Evolutionary conservation across 2,113 vertebrate genomes (phyloP).

Genomic region (Ptilorrhoa leucosticta): DNA sequence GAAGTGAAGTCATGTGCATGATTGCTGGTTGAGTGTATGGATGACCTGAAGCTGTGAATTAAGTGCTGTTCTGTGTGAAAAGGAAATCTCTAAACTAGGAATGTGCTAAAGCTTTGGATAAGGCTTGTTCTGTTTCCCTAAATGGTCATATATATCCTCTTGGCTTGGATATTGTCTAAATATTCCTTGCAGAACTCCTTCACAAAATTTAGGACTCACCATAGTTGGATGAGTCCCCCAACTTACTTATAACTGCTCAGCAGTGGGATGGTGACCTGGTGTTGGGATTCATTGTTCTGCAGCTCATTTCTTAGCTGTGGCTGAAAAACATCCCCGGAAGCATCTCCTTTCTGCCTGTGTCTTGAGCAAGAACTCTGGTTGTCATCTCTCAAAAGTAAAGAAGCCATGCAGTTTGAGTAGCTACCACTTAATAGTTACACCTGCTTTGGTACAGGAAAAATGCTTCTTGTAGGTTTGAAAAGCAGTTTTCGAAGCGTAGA

Average conservation of each 20-base stretch:
- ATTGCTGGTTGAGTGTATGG: background rate
- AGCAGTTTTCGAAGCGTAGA: background rate
- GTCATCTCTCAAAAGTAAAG: background rate
- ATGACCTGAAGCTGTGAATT: background rate
- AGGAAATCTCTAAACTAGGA: background rate
- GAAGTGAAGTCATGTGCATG: fast-evolving
- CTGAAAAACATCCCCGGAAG: background rate
- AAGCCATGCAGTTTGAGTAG: background rate
- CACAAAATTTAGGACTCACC: background rate
- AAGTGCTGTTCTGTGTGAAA: background rate
- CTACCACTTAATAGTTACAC: background rate
- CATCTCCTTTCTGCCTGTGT: background rate
- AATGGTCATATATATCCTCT: background rate
- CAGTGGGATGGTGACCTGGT: background rate
- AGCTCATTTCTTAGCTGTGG: background rate
- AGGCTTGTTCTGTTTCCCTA: background rate
- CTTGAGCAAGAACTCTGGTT: background rate
- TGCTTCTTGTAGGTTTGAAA: background rate
- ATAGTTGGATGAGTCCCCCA: background rate
- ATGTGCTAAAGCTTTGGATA: background rate
- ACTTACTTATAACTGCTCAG: background rate
- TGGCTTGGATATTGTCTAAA: background rate
- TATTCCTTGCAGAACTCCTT: background rate
- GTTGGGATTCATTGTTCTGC: background rate
- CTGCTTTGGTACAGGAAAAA: background rate